phyloP scores from a whole-genome alignment of 2,888 invertebrate species.

The Heliconius hortense region DNA sequence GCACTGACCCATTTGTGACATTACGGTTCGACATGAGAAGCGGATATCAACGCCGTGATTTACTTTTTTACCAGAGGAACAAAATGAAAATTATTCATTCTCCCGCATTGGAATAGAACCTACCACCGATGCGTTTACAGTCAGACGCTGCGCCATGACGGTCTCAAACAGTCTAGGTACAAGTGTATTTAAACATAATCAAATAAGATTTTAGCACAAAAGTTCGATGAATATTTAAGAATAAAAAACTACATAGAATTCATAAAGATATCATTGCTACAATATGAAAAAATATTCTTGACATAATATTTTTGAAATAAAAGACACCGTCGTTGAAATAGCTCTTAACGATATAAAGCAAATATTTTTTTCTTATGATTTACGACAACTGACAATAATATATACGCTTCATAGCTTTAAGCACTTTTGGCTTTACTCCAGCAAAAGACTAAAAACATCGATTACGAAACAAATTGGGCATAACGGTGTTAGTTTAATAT shows the following conservation, averaged over 20 bases:
- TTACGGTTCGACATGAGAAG: too few species aligned
- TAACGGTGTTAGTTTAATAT: constrained; percentile 5
- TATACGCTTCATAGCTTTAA: constrained; percentile 11
- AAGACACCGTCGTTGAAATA: constrained; percentile 7
- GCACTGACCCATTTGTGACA: too few species aligned
- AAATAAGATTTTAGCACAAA: too few species aligned
- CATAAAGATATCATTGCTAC: neutral
- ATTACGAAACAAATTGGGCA: constrained; percentile 8
- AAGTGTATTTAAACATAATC: too few species aligned
- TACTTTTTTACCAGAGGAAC: too few species aligned
- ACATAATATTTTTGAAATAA: constrained; percentile 4
- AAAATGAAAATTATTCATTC: too few species aligned
- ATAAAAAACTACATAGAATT: neutral
- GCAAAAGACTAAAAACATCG: constrained; percentile 12
- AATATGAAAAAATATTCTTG: constrained; percentile 2
- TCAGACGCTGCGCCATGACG: too few species aligned
- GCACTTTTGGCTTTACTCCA: constrained; percentile 26
- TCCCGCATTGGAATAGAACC: too few species aligned
- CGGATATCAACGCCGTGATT: too few species aligned
- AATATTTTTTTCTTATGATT: constrained; percentile 15
- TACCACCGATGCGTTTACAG: too few species aligned
- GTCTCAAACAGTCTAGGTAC: too few species aligned
- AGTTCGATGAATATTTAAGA: neutral
- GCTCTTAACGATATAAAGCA: neutral
- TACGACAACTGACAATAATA: constrained; percentile 4